Conservation (phyloP, 2,888 invertebrate species). For the Coelinius sp. region DNA sequence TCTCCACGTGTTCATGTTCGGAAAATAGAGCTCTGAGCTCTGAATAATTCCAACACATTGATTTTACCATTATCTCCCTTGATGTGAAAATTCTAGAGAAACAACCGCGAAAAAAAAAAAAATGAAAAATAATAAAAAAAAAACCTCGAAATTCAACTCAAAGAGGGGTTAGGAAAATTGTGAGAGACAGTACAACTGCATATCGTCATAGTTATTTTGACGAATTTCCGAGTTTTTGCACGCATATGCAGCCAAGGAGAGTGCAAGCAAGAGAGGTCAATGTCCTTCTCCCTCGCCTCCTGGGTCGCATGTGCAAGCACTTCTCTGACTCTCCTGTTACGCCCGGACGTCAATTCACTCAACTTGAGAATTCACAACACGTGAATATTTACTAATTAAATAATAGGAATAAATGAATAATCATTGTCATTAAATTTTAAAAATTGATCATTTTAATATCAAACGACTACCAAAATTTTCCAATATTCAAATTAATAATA, state of each 20-base stretch:
- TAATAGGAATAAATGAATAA: neutral
- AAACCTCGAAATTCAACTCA: too few species aligned
- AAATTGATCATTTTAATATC: too few species aligned
- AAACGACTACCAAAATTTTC: neutral
- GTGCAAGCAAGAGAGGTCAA: conserved; percentile 44
- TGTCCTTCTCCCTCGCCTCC: conserved; percentile 50
- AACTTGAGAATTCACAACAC: conserved; percentile 42
- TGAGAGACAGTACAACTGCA: conserved; percentile 4
- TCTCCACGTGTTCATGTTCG: too few species aligned
- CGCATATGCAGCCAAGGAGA: conserved; percentile 15
- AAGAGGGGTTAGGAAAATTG: neutral
- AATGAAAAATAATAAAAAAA: neutral
- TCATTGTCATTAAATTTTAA: neutral
- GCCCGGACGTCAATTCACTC: conserved; percentile 47
- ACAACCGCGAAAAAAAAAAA: neutral
- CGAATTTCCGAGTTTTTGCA: conserved; percentile 15
- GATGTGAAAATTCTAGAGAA: conserved; percentile 6
- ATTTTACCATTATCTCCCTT: conserved; percentile 12
- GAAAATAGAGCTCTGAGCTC: too few species aligned
- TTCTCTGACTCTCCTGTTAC: conserved; percentile 58
- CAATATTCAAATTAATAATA: neutral
- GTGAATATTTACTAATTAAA: conserved; percentile 5
- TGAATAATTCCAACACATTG: too few species aligned
- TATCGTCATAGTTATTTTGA: conserved; percentile 22
- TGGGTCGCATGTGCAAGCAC: conserved; percentile 55